Conservation (phyloP, 2,797 vertebrate genomes). For the Dicrostonyx torquatus region DNA sequence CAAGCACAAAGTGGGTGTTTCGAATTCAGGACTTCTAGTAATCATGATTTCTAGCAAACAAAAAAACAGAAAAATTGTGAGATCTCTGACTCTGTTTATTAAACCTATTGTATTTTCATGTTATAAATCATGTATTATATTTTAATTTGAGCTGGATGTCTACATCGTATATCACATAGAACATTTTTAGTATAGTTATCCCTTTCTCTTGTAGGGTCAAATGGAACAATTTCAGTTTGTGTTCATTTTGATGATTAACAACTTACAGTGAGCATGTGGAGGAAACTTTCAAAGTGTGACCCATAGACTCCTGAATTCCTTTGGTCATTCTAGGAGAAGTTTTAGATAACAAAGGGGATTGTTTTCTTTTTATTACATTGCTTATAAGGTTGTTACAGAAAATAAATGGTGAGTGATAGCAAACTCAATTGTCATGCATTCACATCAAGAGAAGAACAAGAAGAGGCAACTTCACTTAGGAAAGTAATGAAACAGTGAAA, state of each 20-base stretch:
- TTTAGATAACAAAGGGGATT: background rate
- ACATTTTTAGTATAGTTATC: background rate
- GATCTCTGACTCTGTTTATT: background rate
- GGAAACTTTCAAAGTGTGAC: background rate
- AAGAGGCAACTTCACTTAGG: background rate
- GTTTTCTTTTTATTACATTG: background rate
- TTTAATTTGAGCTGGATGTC: background rate
- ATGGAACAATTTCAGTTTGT: conserved; percentile 37
- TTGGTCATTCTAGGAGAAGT: background rate
- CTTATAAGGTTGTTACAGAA: background rate
- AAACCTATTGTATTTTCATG: background rate
- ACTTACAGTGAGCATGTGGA: background rate
- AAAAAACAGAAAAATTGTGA: background rate
- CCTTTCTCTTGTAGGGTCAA: background rate
- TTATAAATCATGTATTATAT: conserved; percentile 2
- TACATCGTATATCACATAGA: background rate
- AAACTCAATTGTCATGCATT: background rate
- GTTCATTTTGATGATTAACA: conserved; percentile 15
- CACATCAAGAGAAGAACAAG: background rate
- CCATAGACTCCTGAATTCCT: background rate
- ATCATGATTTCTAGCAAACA: background rate
- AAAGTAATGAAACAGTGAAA: conserved; percentile 13
- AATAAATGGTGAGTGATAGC: background rate
- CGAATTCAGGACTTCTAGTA: background rate
- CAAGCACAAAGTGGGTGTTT: background rate